phyloP scores from a whole-genome alignment of 2,797 vertebrate genomes.

The Parotocinclus haroldoi region DNA sequence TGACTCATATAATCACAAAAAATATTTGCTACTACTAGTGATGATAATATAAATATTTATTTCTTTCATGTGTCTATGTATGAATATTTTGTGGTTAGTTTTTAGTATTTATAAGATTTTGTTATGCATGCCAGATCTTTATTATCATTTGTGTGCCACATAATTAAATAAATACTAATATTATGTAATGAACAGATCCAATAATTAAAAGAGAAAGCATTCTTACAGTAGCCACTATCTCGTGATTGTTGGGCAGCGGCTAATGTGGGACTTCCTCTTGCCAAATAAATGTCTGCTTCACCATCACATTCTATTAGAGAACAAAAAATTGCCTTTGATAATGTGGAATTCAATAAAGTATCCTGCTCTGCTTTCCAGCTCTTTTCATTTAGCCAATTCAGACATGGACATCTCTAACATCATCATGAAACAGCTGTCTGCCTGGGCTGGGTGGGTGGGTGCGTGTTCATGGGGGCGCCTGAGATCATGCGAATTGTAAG shows the following conservation, averaged over 20 bases:
- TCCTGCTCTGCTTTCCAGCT: slow-evolving; percentile 36
- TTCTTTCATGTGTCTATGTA: no score
- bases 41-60: no score
- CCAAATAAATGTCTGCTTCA: slow-evolving; percentile 30
- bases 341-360: slow-evolving; percentile 46
- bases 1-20: no score
- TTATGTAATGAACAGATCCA: not conserved
- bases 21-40: no score
- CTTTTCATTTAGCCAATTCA: slow-evolving; percentile 42
- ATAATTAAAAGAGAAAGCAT: not conserved
- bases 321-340: slow-evolving; percentile 53
- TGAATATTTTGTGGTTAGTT: not conserved
- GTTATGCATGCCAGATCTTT: not conserved
- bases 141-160: not conserved
- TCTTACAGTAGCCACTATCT: not conserved
- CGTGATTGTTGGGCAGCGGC: slow-evolving; percentile 17
- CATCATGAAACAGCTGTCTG: slow-evolving; percentile 29
- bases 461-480: not conserved
- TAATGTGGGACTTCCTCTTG: slow-evolving; percentile 27
- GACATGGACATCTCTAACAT: slow-evolving; percentile 24
- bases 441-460: not conserved
- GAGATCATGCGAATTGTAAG: slow-evolving; percentile 32
- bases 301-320: slow-evolving; percentile 42
- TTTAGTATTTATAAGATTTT: not conserved
- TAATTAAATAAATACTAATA: slow-evolving; percentile 1